These are phyloP conservation scores for Spicauda simplicius DNA, from an alignment of 2,888 invertebrate species.

Conservation along the genomic window DNA sequence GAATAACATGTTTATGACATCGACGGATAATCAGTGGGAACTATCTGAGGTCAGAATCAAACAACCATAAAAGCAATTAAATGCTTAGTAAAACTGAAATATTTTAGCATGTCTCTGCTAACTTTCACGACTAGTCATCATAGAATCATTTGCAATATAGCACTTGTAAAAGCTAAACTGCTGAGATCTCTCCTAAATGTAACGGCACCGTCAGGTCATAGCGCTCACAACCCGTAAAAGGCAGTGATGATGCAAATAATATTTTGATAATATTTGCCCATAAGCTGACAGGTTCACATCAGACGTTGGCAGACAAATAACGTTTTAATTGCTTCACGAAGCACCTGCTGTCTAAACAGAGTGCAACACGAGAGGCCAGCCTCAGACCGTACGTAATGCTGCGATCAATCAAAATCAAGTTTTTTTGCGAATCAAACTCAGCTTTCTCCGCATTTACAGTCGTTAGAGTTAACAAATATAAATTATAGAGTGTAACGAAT, in stretches of 20 bases:
- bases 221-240: neutral
- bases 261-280: neutral
- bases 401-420: constrained; percentile 31
- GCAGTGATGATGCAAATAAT: neutral
- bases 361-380: neutral
- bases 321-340: neutral
- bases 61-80: too few relatives aligned
- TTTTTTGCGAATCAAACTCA: constrained; percentile 28
- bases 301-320: neutral
- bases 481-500: constrained; percentile 26
- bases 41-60: too few relatives aligned
- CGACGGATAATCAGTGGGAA: too few relatives aligned
- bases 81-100: too few relatives aligned
- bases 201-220: neutral
- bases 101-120: neutral
- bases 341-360: neutral
- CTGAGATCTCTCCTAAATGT: neutral
- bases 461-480: constrained; percentile 31
- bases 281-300: neutral
- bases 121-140: neutral
- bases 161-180: neutral
- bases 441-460: constrained; percentile 27
- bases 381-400: neutral
- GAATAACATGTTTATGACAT: neutral
- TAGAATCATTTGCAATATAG: neutral